Evolutionary conservation across 2,113 vertebrate genomes (phyloP), one percentile per base, ranked within the genome.

Genomic region (Chaetorhynchus papuensis): DNA sequence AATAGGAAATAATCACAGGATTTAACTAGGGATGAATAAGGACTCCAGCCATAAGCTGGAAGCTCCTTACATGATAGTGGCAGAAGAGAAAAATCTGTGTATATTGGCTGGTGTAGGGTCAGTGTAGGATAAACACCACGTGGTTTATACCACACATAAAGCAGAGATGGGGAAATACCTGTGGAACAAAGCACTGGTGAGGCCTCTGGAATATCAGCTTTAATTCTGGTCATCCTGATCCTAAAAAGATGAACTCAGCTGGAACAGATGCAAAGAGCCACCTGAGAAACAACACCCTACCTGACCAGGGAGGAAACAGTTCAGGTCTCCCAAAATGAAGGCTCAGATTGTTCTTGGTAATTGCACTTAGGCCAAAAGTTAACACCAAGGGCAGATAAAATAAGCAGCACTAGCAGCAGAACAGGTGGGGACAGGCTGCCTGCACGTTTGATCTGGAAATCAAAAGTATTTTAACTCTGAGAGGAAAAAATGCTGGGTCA

Each of bases 1-100:
- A 82, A 94, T 71, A 92, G 41, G 75, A 81, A 89, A 75, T 93
- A 90, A 94, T 75, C 75, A 81, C 41, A 79, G 87, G 71, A 81
- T 95, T 94, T 92, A 91, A 74, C 30, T n/a, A 65, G 72, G 44
- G 69, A 54, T 94, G 82, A 92, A 52, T 64, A 64, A 91, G 26
- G 65, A 78, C 72, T 78, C 80, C 69, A 77, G 80, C 56, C 47
- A 74, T 50, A 89, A 96, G 27, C 63, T 94, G 86, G 60, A 82
- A 92, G 44, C 60, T 93, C 64, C 69, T 92, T 47, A 15, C 41
- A 35, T 64, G 57, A 87, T 17, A 74, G 41, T 44, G 64, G 66
- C 33, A 82, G 76, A 68, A 70, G 35, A 93, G 80, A 87, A 79
- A 89, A 76, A 49, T 79, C 80, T 82, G 39, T 47, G 18, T 61